Base-by-base conservation (phyloP, 1,140 invertebrate species). In the Coelopa frigida region DNA sequence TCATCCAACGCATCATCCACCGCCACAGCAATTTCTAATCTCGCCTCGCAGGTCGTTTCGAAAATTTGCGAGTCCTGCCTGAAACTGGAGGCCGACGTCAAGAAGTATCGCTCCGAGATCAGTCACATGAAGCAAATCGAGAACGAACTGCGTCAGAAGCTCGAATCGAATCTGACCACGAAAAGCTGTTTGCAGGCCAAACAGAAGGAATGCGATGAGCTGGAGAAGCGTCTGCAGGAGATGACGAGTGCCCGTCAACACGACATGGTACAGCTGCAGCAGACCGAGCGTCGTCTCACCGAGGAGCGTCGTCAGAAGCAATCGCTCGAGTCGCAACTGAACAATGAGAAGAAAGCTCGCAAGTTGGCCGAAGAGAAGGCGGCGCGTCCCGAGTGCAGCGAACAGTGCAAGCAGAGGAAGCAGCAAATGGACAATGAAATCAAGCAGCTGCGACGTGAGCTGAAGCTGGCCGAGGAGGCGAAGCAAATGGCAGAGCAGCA, bases 101-200 rank as follows among this genome's bases (percentile, higher is more conserved):
- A 90, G 70, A 78, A 84, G 59, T 73, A 91, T 55, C 86, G 87
- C 60, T 72, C 77, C 48, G 89, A 94, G 65, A 76, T 93, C 45
- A 82, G 83, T 54, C 74, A 76, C 24, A 82, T 80, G 67, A 78
- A 85, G 63, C 84, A 87, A 65, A 75, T 78, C 54, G 89, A 94
- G 70, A 84, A 87, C 67, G 89, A 94, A 50, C 72, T 94, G 48
- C 74, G 85, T 55, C 79, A 82, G 62, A 89, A 93, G 73, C 78
- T 93, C 10, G 67, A 70, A 14, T 57, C 54, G 1, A 69, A 69
- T 52, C 39, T 67, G 32, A 70, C 61, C 14, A 65, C 57, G 38
- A 70, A 69, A 46, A 61, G 61, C 26, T 53, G 61, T 53, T 59
- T 70, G 56, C 67, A 70, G 53, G 61, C 61, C 50, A 70, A 70